Conservation (phyloP, 2,888 invertebrate species). For the Metalampra italica region DNA sequence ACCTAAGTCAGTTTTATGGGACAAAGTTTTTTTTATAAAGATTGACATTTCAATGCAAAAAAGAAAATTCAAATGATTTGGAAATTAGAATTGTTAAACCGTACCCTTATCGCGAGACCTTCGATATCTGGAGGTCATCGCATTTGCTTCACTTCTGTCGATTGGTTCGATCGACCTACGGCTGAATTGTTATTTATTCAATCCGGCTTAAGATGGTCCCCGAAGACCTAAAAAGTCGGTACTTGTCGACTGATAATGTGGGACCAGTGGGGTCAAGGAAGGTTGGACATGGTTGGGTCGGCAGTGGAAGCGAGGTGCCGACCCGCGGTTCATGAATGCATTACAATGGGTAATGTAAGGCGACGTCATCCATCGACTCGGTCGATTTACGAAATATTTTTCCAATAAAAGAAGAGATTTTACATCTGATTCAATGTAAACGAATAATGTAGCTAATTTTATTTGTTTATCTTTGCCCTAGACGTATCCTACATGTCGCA, state of each 20-base stretch:
- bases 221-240: conserved; percentile 10
- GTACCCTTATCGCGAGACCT: conserved; percentile 28
- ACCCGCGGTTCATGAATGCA: conserved; percentile 60
- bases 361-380: conserved; percentile 42
- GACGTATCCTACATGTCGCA: too few species aligned
- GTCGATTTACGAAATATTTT: conserved; percentile 24
- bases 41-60: background rate
- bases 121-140: conserved; percentile 58
- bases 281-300: conserved; percentile 40
- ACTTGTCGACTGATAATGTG: conserved; percentile 15
- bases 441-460: background rate
- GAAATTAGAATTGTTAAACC: conserved; percentile 35
- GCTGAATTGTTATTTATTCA: conserved; percentile 26
- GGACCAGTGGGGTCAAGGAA: conserved; percentile 21
- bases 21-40: too few species aligned
- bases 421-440: background rate
- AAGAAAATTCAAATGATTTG: conserved; percentile 5
- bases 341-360: conserved; percentile 69
- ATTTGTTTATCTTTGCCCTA: too few species aligned
- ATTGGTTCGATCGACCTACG: conserved; percentile 20
- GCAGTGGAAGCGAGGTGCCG: conserved; percentile 47
- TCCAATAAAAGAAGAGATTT: conserved; percentile 6
- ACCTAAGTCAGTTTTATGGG: too few species aligned
- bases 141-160: conserved; percentile 38
- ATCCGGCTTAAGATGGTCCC: conserved; percentile 37